Percentiles rank a stretch among this genome's conserved stretches.
These are phyloP conservation scores for Euplexia lucipara DNA, from an alignment of 2,888 invertebrate genomes.

Conservation along the genomic window DNA sequence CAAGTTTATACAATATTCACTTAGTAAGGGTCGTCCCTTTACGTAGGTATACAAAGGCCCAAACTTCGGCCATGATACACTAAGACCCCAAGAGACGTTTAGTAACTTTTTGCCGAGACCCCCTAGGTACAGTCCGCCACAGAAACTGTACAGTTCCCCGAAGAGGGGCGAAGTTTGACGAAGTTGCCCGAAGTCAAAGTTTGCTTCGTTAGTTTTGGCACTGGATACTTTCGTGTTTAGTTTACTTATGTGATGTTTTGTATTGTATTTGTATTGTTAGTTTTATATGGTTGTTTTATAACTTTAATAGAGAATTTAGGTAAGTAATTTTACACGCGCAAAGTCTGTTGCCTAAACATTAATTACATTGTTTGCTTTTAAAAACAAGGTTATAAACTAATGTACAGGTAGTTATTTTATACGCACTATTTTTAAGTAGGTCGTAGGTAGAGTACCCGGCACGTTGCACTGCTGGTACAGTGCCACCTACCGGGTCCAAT, in stretches of 20 bases:
- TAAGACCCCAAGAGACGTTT: conserved; percentile 59
- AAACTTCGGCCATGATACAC: conserved; percentile 60
- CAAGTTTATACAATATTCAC: conserved; percentile 58
- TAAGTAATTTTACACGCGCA: not conserved
- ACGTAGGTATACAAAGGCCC: conserved; percentile 17
- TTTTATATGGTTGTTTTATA: not conserved
- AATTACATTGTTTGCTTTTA: not conserved
- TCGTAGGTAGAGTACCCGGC: no score
- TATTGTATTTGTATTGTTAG: conserved; percentile 35
- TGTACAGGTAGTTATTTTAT: no score
- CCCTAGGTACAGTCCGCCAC: conserved; percentile 53
- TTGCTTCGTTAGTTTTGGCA: conserved; percentile 62
- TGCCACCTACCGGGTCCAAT: no score
- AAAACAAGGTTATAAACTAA: not conserved
- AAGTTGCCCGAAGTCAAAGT: conserved; percentile 55
- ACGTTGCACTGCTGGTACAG: no score
- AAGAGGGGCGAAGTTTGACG: conserved; percentile 52
- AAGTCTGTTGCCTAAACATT: not conserved
- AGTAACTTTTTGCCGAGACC: conserved; percentile 60
- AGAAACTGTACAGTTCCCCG: conserved; percentile 59
- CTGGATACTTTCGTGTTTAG: conserved; percentile 48
- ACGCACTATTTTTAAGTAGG: no score
- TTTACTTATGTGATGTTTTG: conserved; percentile 40
- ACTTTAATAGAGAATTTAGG: not conserved
- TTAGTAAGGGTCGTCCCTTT: conserved; percentile 34